Evolutionary conservation across 1,140 invertebrate species (phyloP).

Genomic region (Caenorhabditis latens): DNA sequence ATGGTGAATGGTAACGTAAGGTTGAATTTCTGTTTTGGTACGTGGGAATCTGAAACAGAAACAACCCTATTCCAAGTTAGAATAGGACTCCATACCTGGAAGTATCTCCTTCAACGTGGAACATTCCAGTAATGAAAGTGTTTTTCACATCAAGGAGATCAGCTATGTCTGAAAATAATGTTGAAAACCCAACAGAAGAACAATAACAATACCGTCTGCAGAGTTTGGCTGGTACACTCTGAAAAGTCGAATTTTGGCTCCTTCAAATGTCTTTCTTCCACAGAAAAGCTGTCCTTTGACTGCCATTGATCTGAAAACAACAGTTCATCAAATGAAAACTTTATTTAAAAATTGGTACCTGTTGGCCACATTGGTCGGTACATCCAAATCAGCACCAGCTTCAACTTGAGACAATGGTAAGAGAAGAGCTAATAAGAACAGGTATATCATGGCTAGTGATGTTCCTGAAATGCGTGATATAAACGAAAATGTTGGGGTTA

Average conservation of each 20-base stretch:
- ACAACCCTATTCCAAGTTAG: no score
- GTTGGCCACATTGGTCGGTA: conserved; percentile 49
- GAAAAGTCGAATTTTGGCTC: conserved; percentile 59
- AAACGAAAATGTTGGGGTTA: neutral
- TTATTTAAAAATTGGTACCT: neutral
- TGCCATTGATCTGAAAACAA: conserved; percentile 39
- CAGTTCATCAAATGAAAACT: neutral
- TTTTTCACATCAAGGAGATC: conserved; percentile 54
- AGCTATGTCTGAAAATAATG: conserved; percentile 56
- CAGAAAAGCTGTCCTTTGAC: conserved; percentile 58
- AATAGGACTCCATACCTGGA: neutral
- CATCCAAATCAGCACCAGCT: conserved; percentile 20
- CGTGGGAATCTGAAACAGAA: conserved; percentile 43
- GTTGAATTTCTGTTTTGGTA: conserved; percentile 56
- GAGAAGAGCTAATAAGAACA: neutral
- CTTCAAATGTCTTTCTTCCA: conserved; percentile 54
- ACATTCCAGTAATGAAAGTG: conserved; percentile 55
- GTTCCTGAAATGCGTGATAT: neutral
- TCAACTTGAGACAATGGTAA: neutral
- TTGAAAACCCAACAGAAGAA: neutral
- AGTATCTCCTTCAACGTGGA: conserved; percentile 57
- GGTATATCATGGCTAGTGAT: conserved; percentile 5
- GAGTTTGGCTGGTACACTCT: conserved; percentile 45
- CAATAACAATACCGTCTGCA: neutral
- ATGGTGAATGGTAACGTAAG: conserved; percentile 57